Percentiles rank a stretch among this genome's conserved stretches.
Conservation (phyloP, 1,140 invertebrate genomes). For the Diachasmimorpha longicaudata region DNA sequence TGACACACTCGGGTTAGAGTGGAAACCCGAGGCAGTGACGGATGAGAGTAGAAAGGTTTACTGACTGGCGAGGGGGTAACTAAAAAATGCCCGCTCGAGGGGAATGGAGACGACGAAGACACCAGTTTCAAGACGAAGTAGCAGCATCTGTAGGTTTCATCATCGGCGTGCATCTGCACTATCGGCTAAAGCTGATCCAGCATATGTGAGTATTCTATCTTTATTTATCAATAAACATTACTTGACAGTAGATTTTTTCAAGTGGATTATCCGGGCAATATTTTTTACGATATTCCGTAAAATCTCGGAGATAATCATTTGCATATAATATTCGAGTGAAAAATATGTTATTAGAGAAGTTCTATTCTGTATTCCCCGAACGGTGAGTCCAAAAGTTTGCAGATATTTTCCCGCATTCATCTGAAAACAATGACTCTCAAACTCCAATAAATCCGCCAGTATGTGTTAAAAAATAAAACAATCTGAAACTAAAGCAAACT, state of each 20-base stretch:
- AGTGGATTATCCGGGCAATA: too few species aligned
- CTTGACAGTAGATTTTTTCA: too few species aligned
- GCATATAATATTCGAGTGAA: too few species aligned
- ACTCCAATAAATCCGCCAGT: neutral
- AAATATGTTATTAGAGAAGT: too few species aligned
- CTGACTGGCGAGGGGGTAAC: slow-evolving; percentile 34
- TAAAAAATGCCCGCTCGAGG: slow-evolving; percentile 33
- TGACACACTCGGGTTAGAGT: neutral
- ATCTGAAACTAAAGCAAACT: neutral
- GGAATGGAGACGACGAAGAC: slow-evolving; percentile 41
- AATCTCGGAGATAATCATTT: too few species aligned
- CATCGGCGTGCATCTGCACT: slow-evolving; percentile 40
- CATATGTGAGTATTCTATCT: slow-evolving; percentile 29
- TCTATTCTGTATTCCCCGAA: too few species aligned
- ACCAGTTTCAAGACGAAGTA: slow-evolving; percentile 40
- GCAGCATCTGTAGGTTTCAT: slow-evolving; percentile 43
- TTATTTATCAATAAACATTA: neutral
- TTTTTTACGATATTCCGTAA: too few species aligned
- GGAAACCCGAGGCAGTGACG: neutral
- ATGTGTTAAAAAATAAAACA: neutral
- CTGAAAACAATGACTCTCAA: too few species aligned
- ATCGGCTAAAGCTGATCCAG: slow-evolving; percentile 38
- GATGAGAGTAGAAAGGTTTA: neutral
- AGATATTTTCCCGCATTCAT: too few species aligned
- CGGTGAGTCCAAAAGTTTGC: too few species aligned